Evolutionary conservation across 2,113 vertebrate genomes (phyloP).

Genomic region (Ammodytes marinus): DNA sequence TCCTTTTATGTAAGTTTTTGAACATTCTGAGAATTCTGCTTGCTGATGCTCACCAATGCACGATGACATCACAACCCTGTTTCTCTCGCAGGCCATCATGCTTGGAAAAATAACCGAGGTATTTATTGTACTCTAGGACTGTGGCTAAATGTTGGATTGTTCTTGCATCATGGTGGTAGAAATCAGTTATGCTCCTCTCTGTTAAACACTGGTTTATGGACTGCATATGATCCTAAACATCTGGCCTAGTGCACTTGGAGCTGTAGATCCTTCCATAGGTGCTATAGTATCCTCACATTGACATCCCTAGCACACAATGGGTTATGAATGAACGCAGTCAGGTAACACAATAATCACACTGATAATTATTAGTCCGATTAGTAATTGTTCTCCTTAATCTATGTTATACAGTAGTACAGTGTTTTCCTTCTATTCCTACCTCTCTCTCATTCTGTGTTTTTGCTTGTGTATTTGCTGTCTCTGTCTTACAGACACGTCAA

Average conservation of each 20-base stretch:
- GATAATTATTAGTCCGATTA: background rate
- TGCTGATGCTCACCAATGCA: constrained; percentile 29
- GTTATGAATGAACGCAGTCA: constrained; percentile 1
- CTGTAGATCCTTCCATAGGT: constrained; percentile 14
- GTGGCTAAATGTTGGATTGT: constrained; percentile 72
- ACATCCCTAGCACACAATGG: constrained; percentile 7
- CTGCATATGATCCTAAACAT: constrained; percentile 11
- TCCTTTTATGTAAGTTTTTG: background rate
- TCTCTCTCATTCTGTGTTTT: background rate
- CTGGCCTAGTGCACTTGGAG: constrained; percentile 30
- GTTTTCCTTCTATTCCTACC: background rate
- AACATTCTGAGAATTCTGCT: constrained; percentile 29
- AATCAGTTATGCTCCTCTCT: constrained; percentile 20
- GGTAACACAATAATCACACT: constrained; percentile 8
- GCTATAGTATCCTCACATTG: constrained; percentile 15
- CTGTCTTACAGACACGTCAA: constrained; percentile 91
- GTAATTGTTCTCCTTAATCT: background rate
- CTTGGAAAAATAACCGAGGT: constrained; percentile 88
- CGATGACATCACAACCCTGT: constrained; percentile 60
- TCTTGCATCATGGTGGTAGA: constrained; percentile 68
- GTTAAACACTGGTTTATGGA: constrained; percentile 35
- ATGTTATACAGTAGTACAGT: background rate
- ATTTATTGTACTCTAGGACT: constrained; percentile 75
- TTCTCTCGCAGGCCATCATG: constrained; percentile 84
- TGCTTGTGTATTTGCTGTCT: background rate